phyloP scores from a whole-genome alignment of 1,140 invertebrate genomes.

The Drosophila burlai region DNA sequence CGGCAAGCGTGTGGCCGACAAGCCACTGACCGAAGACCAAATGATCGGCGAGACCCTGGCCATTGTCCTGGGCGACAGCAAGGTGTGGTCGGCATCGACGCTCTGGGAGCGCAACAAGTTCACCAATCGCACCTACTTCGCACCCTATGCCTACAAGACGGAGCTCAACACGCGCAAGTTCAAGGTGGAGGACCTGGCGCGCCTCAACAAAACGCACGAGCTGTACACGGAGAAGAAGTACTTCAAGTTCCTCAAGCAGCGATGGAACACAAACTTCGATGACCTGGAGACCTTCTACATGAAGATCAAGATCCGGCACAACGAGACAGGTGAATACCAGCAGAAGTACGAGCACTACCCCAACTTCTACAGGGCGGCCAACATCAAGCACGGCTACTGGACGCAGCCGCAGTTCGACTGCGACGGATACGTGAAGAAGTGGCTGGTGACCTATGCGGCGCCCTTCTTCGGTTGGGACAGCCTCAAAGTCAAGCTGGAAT shows the following conservation, averaged over 20 bases:
- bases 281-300: conserved; percentile 95
- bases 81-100: conserved; percentile 95
- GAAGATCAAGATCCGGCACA: conserved; percentile 96
- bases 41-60: conserved; percentile 97
- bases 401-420: conserved; percentile 97
- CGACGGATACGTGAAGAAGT: conserved; percentile 95
- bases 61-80: conserved; percentile 95
- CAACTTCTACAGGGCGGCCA: conserved; percentile 94
- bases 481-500: conserved; percentile 95
- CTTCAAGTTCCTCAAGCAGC: conserved; percentile 95
- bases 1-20: conserved; percentile 94
- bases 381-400: conserved; percentile 96
- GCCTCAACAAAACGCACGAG: conserved; percentile 92
- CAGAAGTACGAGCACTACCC: conserved; percentile 96
- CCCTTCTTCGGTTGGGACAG: conserved; percentile 99
- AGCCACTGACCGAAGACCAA: conserved; percentile 95
- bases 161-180: conserved; percentile 93
- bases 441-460: conserved; percentile 97
- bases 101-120: conserved; percentile 99
- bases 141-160: conserved; percentile 97
- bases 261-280: conserved; percentile 98
- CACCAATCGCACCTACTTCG: conserved; percentile 95
- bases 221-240: conserved; percentile 94
- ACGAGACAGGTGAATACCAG: conserved; percentile 92
- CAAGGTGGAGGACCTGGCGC: conserved; percentile 94